Conservation (phyloP, 2,888 invertebrate genomes). For the Theodoxus fluviatilis region DNA sequence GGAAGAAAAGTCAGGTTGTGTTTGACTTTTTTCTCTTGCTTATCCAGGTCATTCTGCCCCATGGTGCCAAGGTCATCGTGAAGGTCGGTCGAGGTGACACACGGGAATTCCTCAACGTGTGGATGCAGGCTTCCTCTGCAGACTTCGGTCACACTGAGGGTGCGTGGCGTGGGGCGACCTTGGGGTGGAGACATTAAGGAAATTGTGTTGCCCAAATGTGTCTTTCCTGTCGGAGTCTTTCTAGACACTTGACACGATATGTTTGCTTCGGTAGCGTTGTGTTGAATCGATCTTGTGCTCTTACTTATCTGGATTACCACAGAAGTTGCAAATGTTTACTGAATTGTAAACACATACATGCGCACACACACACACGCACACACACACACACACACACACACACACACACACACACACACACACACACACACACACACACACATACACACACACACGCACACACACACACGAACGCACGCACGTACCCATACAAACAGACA, state of each 20-base stretch:
- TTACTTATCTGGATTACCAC: too few relatives aligned
- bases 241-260: neutral
- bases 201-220: too few relatives aligned
- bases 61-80: conserved; percentile 40
- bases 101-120: conserved; percentile 39
- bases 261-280: too few relatives aligned
- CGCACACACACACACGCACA: too few relatives aligned
- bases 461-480: neutral
- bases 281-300: too few relatives aligned
- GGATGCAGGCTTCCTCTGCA: conserved; percentile 45
- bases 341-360: too few relatives aligned
- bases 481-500: neutral
- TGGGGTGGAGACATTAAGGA: too few relatives aligned
- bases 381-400: too few relatives aligned
- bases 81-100: conserved; percentile 20
- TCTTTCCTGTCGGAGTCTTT: neutral
- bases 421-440: conserved; percentile 4
- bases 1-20: too few relatives aligned
- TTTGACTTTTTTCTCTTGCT: conserved; percentile 17
- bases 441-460: conserved; percentile 11
- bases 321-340: too few relatives aligned
- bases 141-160: conserved; percentile 49
- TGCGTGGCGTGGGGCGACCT: too few relatives aligned
- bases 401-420: too few relatives aligned
- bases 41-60: conserved; percentile 45